Base-by-base conservation (phyloP, 2,888 invertebrate species). In the Andrena bucephala region DNA sequence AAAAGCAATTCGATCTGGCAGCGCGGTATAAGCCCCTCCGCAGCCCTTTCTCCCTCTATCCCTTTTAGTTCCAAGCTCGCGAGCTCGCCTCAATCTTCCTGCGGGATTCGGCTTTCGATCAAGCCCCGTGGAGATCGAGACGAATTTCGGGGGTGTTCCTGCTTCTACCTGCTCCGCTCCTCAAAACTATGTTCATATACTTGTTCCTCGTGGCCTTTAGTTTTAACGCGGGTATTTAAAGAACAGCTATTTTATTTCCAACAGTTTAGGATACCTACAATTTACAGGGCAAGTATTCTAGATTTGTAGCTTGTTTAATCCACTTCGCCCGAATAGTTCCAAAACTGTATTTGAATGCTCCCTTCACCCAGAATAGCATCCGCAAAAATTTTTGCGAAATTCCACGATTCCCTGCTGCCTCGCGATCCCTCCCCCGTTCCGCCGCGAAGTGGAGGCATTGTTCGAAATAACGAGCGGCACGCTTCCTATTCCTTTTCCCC, bases 1-100 rank as follows among this genome's bases (percentile, higher is more conserved):
- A 88, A 91, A 90, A 89, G 91, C 91, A 92, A 92, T 91, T 90
- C 89, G 92, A 92, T 92, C 89, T 84, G 86, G 80, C 89, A 85
- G 85, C 85, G 69, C 73, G 77, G 74, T 86, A 81, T 85, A 80
- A 80, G 85, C 76, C 29, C 24, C 66, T 29, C 65, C 27, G 33
- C 60, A 27, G 36, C 48, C 24, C 69, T 60, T 62, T 27, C 63
- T 48, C 29, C 24, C 62, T 50, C 42, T 63, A 62, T 31, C 36
- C 42, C n/a, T 50, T 52, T 59, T 65, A 57, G 62, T 59, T 73
- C 52, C 72, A 75, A 60, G 33, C 71, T 72, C 68, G 71, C 75
- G 50, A 48, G 7, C 59, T 4, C 52, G 68, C 72, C 72, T 75
- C 63, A 48, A 74, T 76, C 84, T 76, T 84, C 36, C 68, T 60